phyloP scores from a whole-genome alignment of 2,888 invertebrate species.

The Nyleta sp. region DNA sequence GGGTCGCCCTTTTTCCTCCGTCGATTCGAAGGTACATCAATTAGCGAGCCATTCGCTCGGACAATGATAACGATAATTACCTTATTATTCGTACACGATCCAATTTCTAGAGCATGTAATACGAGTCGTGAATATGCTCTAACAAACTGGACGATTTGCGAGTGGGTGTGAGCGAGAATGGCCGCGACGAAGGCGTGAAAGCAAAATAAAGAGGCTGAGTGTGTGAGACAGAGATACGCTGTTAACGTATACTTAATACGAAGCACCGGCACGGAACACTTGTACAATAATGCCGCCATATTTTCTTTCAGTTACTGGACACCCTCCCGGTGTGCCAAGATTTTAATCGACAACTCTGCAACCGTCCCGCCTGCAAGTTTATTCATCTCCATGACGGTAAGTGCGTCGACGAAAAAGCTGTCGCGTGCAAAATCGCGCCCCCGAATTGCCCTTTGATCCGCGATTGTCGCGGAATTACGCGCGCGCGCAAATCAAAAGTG shows the following conservation, averaged over 20 bases:
- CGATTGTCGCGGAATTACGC: conserved; percentile 29
- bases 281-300: conserved; percentile 76
- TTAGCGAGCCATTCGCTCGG: conserved; percentile 72
- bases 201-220: conserved; percentile 48
- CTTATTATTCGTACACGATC: conserved; percentile 77
- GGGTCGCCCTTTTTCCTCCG: background rate
- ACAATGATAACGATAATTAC: conserved; percentile 76
- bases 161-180: conserved; percentile 58
- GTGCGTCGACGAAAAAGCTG: conserved; percentile 71
- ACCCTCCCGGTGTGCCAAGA: conserved; percentile 99
- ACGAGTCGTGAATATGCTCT: conserved; percentile 79
- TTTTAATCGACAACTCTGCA: conserved; percentile 99
- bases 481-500: conserved; percentile 35
- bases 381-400: conserved; percentile 98
- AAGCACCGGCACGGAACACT: conserved; percentile 52
- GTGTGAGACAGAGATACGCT: conserved; percentile 64
- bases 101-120: conserved; percentile 80
- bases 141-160: conserved; percentile 76
- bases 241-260: conserved; percentile 62
- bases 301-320: conserved; percentile 98
- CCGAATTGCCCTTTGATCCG: conserved; percentile 29
- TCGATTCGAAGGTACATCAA: conserved; percentile 32
- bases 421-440: conserved; percentile 34
- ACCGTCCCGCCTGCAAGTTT: conserved; percentile 98
- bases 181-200: conserved; percentile 44